Conservation (phyloP, 2,113 vertebrate genomes). For the Pachyramphus minor region DNA sequence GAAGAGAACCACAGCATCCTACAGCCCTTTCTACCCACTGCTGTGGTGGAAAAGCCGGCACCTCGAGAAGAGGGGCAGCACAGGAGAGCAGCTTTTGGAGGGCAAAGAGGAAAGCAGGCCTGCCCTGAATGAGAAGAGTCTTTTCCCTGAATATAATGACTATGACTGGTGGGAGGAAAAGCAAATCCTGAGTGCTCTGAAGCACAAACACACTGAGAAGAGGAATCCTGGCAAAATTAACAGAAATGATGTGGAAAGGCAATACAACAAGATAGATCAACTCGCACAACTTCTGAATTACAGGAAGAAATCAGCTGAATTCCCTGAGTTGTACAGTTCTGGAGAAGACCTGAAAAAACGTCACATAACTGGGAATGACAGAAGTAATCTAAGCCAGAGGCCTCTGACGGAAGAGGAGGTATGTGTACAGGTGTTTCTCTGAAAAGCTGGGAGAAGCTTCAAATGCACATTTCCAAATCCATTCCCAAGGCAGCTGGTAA, state of each 20-base stretch:
- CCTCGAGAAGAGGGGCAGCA: conserved; percentile 55
- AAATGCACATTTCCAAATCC: not conserved
- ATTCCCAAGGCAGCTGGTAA: not conserved
- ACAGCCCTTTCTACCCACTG: conserved; percentile 75
- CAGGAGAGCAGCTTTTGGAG: conserved; percentile 43
- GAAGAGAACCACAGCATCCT: conserved; percentile 75
- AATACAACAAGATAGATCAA: conserved; percentile 78
- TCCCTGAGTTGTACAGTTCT: conserved; percentile 74
- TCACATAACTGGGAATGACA: conserved; percentile 10
- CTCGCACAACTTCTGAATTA: conserved; percentile 83
- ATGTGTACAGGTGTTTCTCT: not conserved
- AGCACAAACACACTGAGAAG: conserved; percentile 45
- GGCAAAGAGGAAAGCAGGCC: conserved; percentile 56
- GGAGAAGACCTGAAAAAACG: conserved; percentile 59
- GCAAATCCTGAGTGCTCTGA: conserved; percentile 61
- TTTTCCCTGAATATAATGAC: conserved; percentile 70
- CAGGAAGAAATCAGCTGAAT: conserved; percentile 82
- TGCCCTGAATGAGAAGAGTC: conserved; percentile 32
- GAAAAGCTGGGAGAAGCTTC: not conserved
- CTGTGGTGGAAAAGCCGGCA: conserved; percentile 76
- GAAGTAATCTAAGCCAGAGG: conserved; percentile 67
- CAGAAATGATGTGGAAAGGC: conserved; percentile 59
- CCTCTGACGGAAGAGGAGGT: conserved; percentile 84
- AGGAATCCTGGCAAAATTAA: not conserved
- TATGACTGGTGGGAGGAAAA: conserved; percentile 78